Evolutionary conservation across 2,113 vertebrate species (phyloP), one percentile per base, ranked within the genome.

Genomic region (Seriola rivoliana): DNA sequence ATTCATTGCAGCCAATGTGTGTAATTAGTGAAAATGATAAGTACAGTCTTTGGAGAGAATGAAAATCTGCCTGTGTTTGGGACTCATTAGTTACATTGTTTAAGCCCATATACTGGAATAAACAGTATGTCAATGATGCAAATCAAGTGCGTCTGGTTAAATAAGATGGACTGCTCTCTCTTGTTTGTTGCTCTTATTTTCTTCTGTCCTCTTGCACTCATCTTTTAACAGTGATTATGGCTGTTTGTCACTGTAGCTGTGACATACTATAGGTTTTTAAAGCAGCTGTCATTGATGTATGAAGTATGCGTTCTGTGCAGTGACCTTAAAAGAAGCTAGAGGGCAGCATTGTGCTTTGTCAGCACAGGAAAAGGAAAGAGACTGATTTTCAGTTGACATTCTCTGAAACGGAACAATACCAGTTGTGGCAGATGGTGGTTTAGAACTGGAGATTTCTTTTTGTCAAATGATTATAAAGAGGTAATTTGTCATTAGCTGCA

Each of bases 261-360:
- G 21, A 36, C 4, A 36, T 13, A 23, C 25, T 50, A 6, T 4
- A 21, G 13, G 1, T 1, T 55, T 64, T 64, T 19, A 38, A 17
- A n/a, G 3, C n/a, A 12, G 3, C 38, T 25, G 1, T 1, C 63
- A 32, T 67, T 19, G 7, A 21, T 29, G 29, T 29, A 29, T 29
- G 17, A 52, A 52, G 46, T 19, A n/a, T 21, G 12, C 25, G 17
- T 29, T 29, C 5, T 16, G 50, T 19, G 40, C 32, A 57, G 25
- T 67, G 10, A n/a, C 23, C 0, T 38, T 9, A 13, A 36, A 21
- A 23, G 29, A 32, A 21, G 50, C 77, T 83, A 88, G 85, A 85
- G 78, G 83, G 89, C 79, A 81, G 81, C 54, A 64, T 85, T 87
- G 87, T 46, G 54, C 55, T 58, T 1, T 55, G 19, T 73, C n/a